phyloP scores from a whole-genome alignment of 2,797 vertebrate species.

The Heteromormyrus szaboi region DNA sequence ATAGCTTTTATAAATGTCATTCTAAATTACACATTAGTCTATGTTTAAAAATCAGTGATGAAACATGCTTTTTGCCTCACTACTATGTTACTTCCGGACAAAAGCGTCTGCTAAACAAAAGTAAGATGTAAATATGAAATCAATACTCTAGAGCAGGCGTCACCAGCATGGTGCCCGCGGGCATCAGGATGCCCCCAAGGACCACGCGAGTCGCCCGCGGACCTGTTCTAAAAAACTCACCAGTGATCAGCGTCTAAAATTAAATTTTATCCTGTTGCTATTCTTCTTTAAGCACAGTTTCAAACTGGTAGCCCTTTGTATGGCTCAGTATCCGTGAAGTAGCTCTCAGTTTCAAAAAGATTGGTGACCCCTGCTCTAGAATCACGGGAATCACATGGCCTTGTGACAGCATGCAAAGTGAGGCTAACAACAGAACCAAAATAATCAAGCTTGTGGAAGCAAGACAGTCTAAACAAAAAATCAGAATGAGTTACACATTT shows the following conservation, averaged over 20 bases:
- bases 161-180: too few relatives aligned
- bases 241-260: too few relatives aligned
- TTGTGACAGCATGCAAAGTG: neutral
- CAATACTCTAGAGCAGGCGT: neutral
- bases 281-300: too few relatives aligned
- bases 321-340: too few relatives aligned
- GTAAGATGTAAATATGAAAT: neutral
- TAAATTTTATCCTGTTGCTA: too few relatives aligned
- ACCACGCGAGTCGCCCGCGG: too few relatives aligned
- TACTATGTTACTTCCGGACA: neutral
- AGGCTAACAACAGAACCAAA: neutral
- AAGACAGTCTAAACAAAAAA: too few relatives aligned
- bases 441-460: neutral
- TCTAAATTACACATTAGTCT: neutral
- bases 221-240: too few relatives aligned
- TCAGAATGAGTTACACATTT: too few relatives aligned
- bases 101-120: neutral
- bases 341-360: too few relatives aligned
- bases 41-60: neutral
- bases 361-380: neutral
- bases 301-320: too few relatives aligned
- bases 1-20: neutral
- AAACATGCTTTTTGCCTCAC: neutral
- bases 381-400: neutral
- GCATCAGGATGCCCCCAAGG: too few relatives aligned